These are phyloP conservation scores for Nymphalis c-album DNA, from an alignment of 2,888 invertebrate genomes.

Conservation along the genomic window DNA sequence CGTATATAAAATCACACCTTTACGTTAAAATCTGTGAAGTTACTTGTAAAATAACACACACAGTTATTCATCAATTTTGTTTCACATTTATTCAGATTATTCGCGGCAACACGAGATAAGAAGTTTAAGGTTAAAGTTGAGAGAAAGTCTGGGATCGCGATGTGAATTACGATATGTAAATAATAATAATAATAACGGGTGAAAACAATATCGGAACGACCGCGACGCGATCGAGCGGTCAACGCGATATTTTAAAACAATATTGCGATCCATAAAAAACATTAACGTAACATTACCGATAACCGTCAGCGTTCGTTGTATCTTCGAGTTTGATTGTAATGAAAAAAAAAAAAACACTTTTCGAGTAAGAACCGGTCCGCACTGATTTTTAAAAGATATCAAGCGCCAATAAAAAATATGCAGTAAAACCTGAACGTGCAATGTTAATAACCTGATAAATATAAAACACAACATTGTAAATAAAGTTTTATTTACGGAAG, in stretches of 20 bases:
- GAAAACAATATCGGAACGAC: slow-evolving; percentile 4
- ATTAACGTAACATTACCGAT: slow-evolving; percentile 3
- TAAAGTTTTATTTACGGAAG: background rate
- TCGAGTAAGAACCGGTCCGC: slow-evolving; percentile 20
- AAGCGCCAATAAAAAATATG: slow-evolving; percentile 8
- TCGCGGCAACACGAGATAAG: slow-evolving; percentile 9
- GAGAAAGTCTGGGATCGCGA: slow-evolving; percentile 18
- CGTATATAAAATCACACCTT: background rate
- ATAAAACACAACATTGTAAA: background rate
- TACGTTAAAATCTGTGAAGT: background rate
- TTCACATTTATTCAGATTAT: background rate
- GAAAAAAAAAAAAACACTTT: slow-evolving; percentile 21
- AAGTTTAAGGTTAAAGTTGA: slow-evolving; percentile 20
- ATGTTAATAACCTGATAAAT: slow-evolving; percentile 11
- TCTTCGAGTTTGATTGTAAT: slow-evolving; percentile 8
- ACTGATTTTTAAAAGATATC: slow-evolving; percentile 15
- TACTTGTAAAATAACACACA: background rate
- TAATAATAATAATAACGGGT: background rate
- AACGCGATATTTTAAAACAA: too few relatives aligned
- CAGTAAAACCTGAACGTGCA: slow-evolving; percentile 4
- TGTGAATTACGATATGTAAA: slow-evolving; percentile 8
- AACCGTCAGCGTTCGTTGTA: slow-evolving; percentile 9
- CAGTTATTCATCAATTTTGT: background rate
- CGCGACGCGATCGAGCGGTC: too few relatives aligned
- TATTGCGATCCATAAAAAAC: too few relatives aligned